Evolutionary conservation across 2,797 vertebrate species (phyloP).

Genomic region (Danio jaintianensis): DNA sequence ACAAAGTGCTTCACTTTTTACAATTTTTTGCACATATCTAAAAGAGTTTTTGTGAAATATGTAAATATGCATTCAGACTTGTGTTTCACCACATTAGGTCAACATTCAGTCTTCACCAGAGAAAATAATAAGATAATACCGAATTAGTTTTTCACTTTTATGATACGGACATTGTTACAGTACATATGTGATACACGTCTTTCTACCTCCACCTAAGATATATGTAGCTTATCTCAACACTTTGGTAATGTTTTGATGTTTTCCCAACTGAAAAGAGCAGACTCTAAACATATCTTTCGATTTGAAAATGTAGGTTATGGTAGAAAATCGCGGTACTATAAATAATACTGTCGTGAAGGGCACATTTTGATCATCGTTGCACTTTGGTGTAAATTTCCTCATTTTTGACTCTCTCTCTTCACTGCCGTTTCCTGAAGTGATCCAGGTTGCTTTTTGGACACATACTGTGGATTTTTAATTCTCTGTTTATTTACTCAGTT

Average conservation of each 20-base stretch:
- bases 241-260: conserved; percentile 54
- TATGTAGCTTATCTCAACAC: conserved; percentile 61
- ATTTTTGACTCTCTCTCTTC: conserved; percentile 40
- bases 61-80: conserved; percentile 24
- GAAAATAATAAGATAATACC: background rate
- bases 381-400: conserved; percentile 47
- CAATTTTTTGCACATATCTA: conserved; percentile 20
- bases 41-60: background rate
- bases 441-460: conserved; percentile 49
- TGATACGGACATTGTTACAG: conserved; percentile 34
- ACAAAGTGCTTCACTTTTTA: conserved; percentile 32
- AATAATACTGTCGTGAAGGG: conserved; percentile 45
- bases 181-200: conserved; percentile 40
- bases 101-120: background rate
- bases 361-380: conserved; percentile 47
- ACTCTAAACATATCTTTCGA: conserved; percentile 42
- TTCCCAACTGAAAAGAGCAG: conserved; percentile 45
- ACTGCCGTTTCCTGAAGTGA: conserved; percentile 46
- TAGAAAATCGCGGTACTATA: conserved; percentile 47
- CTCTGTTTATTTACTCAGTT: background rate
- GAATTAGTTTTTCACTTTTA: conserved; percentile 25
- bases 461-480: conserved; percentile 57
- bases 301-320: conserved; percentile 27
- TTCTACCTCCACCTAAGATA: conserved; percentile 52
- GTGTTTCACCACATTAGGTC: conserved; percentile 18